Base-by-base conservation (phyloP, 2,888 invertebrate genomes). In the Listrodromus nycthemerus region DNA sequence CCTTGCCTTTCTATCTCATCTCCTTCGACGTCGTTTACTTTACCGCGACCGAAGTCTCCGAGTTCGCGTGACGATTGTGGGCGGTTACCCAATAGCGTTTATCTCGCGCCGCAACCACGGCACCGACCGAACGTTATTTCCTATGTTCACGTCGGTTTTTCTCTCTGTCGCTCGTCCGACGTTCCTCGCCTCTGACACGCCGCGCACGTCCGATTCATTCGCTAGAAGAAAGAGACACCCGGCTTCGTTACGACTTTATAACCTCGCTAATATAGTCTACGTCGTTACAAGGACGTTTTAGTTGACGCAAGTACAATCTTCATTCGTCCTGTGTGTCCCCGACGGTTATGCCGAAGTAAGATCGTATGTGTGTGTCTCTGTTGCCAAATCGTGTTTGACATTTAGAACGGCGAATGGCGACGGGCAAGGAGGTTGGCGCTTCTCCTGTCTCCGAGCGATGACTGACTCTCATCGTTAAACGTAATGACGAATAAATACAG, bases 21-120 rank as follows among this genome's bases (percentile, higher is more conserved):
- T 66, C 27, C 50, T 52, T 33, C 66, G 77, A 76, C 61, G 75
- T 71, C 80, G 65, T 73, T 76, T 45, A 63, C 80, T 80, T 73
- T 74, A 48, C 75, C 66, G 50, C 66, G 61, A 65, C 55, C 76
- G 71, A 33, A 74, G 70, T 82, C 70, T 13, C 70, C 71, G 63
- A 71, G 70, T 76, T 81, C 78, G 85, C 85, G 85, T 85, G 86
- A 83, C 82, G 71, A 84, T 84, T 84, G 85, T 87, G 80, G 85
- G 87, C 86, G 86, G 83, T 83, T 82, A 86, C 81, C 74, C 80
- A 81, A 83, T 85, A 83, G 78, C 83, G 83, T 85, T 86, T 85
- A 82, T 85, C 85, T 82, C 75, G 83, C 77, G 73, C 50, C 67
- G 52, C 77, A 16, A 27, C 61, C 27, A 30, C 55, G 58, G 78